A percentile compares a stretch with the other conserved stretches of the same genome.
phyloP scores from a whole-genome alignment of 2,888 invertebrate species.

The Mactromeris polynyma region DNA sequence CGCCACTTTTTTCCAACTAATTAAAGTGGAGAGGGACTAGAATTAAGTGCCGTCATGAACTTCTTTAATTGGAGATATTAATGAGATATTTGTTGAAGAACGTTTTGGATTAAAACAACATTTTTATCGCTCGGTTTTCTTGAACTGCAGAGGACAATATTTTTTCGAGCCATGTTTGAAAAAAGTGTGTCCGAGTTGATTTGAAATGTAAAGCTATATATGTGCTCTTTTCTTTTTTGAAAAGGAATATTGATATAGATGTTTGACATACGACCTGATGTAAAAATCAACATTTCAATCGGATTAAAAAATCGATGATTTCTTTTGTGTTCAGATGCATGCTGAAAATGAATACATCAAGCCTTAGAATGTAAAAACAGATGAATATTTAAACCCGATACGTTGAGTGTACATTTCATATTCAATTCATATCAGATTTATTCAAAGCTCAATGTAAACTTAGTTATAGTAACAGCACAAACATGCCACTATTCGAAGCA shows the following conservation, averaged over 20 bases:
- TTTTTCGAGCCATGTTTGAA: not conserved
- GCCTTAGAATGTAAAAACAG: not conserved
- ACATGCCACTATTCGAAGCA: conserved; percentile 43
- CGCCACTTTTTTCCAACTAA: not conserved
- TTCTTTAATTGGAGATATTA: too few species aligned
- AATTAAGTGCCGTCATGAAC: not conserved
- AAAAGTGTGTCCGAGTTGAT: not conserved
- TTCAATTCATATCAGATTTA: not conserved
- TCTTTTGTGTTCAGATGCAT: not conserved
- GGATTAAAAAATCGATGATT: not conserved
- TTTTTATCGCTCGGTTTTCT: too few species aligned
- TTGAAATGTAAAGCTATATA: not conserved
- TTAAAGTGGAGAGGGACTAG: not conserved
- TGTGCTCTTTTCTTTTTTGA: not conserved
- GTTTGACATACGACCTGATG: not conserved
- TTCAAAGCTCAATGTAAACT: not conserved
- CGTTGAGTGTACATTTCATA: not conserved
- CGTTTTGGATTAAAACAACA: too few species aligned
- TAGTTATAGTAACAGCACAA: not conserved
- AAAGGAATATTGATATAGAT: too few species aligned
- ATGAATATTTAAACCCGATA: not conserved
- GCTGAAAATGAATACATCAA: not conserved
- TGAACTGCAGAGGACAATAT: too few species aligned
- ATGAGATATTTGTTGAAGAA: too few species aligned
- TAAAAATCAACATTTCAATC: not conserved